These are phyloP conservation scores for Morpho achilles DNA, from an alignment of 2,888 invertebrate genomes.

Conservation along the genomic window DNA sequence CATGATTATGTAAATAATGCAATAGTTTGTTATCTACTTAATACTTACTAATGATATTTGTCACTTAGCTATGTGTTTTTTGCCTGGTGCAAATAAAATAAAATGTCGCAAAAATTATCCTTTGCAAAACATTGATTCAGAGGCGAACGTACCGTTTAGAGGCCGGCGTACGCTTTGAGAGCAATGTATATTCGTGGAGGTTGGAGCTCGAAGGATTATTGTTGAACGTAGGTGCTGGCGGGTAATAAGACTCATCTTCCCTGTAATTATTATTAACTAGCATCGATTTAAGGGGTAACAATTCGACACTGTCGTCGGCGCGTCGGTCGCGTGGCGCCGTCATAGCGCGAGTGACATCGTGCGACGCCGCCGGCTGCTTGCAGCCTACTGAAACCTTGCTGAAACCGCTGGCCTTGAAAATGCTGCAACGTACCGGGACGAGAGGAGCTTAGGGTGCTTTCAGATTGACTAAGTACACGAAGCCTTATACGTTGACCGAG, in stretches of 20 bases:
- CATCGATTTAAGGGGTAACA: constrained; percentile 67
- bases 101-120: constrained; percentile 4
- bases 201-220: constrained; percentile 61
- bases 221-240: constrained; percentile 50
- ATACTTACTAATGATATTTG: no score
- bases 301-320: constrained; percentile 62
- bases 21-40: no score
- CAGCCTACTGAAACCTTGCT: constrained; percentile 51
- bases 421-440: constrained; percentile 35
- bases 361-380: constrained; percentile 51
- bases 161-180: constrained; percentile 73
- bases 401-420: constrained; percentile 36
- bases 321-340: constrained; percentile 57
- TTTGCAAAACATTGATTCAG: constrained; percentile 23
- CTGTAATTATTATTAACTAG: constrained; percentile 64
- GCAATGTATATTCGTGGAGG: constrained; percentile 62
- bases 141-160: constrained; percentile 60
- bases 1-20: no score
- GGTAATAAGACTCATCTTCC: constrained; percentile 66
- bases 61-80: no score
- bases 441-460: constrained; percentile 17
- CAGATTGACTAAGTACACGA: not conserved
- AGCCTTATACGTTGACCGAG: no score
- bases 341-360: constrained; percentile 61
- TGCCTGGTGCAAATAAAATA: not conserved